phyloP scores from a whole-genome alignment of 2,888 invertebrate species.

The Cantharis flavilabris region DNA sequence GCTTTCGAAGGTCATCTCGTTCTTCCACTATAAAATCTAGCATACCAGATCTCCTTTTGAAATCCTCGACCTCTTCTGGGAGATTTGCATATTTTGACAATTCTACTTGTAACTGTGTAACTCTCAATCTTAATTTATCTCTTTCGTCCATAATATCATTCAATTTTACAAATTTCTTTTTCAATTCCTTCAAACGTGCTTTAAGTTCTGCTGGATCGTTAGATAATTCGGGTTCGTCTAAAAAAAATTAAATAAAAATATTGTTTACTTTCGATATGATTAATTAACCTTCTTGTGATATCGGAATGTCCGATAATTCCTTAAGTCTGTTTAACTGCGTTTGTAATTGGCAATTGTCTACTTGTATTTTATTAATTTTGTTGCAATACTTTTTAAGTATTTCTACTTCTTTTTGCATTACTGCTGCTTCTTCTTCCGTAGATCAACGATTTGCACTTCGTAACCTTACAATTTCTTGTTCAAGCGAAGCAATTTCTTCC shows the following conservation, averaged over 20 bases:
- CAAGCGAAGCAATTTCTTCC: conserved; percentile 41
- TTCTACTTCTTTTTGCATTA: conserved; percentile 46
- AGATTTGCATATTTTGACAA: conserved; percentile 36
- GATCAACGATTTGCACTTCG: conserved; percentile 31
- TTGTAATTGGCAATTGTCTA: conserved; percentile 46
- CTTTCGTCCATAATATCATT: conserved; percentile 1
- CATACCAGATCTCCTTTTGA: conserved; percentile 39
- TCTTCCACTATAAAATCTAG: conserved; percentile 43
- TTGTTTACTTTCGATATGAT: not conserved
- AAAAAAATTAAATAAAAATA: not conserved
- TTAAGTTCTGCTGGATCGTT: conserved; percentile 8
- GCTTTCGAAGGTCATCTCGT: conserved; percentile 40
- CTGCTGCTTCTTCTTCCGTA: conserved; percentile 43
- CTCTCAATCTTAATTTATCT: conserved; percentile 34
- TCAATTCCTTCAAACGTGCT: not conserved
- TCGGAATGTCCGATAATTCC: not conserved
- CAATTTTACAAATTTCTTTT: not conserved
- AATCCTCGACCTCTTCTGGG: conserved; percentile 41
- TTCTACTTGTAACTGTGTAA: conserved; percentile 38
- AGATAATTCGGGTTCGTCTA: not conserved
- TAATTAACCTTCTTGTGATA: too few species aligned
- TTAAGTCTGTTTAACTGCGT: not conserved
- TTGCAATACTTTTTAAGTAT: conserved; percentile 47
- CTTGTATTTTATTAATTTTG: conserved; percentile 44
- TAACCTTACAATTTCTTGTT: conserved; percentile 44